Base-by-base conservation (phyloP, 2,797 vertebrate species). In the Melanotaenia pygmaea region DNA sequence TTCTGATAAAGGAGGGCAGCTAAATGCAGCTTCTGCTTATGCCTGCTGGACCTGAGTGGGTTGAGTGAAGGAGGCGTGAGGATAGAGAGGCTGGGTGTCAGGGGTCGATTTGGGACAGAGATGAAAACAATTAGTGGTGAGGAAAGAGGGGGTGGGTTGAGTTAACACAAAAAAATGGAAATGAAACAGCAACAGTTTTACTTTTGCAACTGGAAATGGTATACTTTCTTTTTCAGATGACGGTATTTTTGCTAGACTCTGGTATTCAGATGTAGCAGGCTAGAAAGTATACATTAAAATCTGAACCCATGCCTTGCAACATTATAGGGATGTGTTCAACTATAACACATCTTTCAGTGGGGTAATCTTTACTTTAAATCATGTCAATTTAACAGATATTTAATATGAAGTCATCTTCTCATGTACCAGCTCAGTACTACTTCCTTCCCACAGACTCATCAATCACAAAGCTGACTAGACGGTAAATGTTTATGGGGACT, bases 21-120 rank as follows among this genome's bases (percentile, higher is more conserved):
- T 51, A 47, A 82, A 72, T 75, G 75, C 74, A 56, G 69, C 76
- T 63, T 67, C 72, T 76, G 79, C 61, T 71, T 69, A 73, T 77
- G 74, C 65, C 81, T 74, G 67, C 74, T 60, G 74, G 64, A 71
- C 73, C 2, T 22, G 67, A 79, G 69, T 38, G 77, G 75, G 66
- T 63, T 32, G 61, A 74, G 38, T 76, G 10, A 6, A 72, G 43
- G 26, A 43, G 77, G 60, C 63, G 64, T 28, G 63, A 71, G 43
- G 28, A 53, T 20, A 45, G 63, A 56, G 62, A 63, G 67, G 71
- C 24, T 2, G 24, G 53, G 32, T 50, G 70, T 64, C 66, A 69
- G 71, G 60, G 83, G 69, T 82, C 73, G 56, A 82, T 84, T 5
- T 59, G 62, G 59, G 69, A 64, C 8, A 22, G 26, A 64, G 24